Evolutionary conservation across 2,888 invertebrate genomes (phyloP), one percentile per base, ranked within the genome.

Genomic region (Mythimna impura): DNA sequence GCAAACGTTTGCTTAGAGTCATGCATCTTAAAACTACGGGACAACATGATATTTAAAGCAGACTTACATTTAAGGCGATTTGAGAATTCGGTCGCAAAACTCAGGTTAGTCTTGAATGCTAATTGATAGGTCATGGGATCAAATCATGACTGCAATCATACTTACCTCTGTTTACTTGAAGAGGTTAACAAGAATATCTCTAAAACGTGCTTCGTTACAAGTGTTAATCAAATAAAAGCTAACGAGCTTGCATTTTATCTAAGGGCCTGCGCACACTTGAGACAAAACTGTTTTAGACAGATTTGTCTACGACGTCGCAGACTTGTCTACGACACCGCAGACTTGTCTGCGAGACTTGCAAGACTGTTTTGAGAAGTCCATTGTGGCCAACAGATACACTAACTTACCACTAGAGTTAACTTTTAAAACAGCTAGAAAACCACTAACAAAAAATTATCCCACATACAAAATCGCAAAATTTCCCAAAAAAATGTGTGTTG

Each of bases 141-240:
- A 82, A 79, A 78, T 65, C 76, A 78, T 76, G 81, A 76, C 69
- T 57, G 52, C 30, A 78, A 78, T 69, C 36, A 57, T 36, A 47
- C 36, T 50, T 55, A 73, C 34, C 64, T 63, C 8, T n/a, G 34
- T 63, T 66, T 52, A 54, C 57, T 65, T 22, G 20, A 57, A 75
- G 64, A 62, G 64, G 78, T 75, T 75, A 75, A 81, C 47, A 47
- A 69, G 69, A 66, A 80, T 66, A 66, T 54, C 30, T 50, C 12
- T 69, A 47, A 66, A 76, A 58, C 61, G 65, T 81, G 70, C 65
- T 62, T 66, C 66, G 36, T 54, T 80, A 57, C 61, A 63, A 69
- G 78, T 62, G 57, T 78, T 76, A 69, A 76, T 75, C 61, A 62
- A 75, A 78, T 64, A 67, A 74, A 34, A 34, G 30, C n/a, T 60